Evolutionary conservation across 1,140 invertebrate genomes (phyloP).

Genomic region (Himalopsyche phryganea): DNA sequence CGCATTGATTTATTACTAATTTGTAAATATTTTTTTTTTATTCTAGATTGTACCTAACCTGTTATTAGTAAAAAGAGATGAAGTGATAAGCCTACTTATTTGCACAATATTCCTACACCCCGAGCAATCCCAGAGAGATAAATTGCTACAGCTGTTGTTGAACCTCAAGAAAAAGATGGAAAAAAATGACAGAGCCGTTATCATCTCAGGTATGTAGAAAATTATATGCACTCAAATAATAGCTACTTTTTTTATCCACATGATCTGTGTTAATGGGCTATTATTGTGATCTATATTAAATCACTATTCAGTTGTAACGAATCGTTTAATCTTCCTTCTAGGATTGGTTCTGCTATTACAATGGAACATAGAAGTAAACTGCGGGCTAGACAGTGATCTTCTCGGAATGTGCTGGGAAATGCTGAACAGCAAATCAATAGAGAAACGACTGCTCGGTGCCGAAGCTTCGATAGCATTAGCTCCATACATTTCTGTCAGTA

Average conservation of each 20-base stretch:
- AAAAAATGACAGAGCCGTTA: slow-evolving; percentile 65
- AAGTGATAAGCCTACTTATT: slow-evolving; percentile 69
- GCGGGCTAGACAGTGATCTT: slow-evolving; percentile 29
- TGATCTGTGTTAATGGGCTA: too few species aligned
- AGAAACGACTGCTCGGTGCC: slow-evolving; percentile 67
- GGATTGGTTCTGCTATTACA: slow-evolving; percentile 29
- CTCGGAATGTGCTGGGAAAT: slow-evolving; percentile 68
- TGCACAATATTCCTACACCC: slow-evolving; percentile 63
- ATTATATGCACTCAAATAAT: too few species aligned
- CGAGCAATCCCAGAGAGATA: slow-evolving; percentile 59
- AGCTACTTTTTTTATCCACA: too few species aligned
- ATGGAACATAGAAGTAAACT: slow-evolving; percentile 31
- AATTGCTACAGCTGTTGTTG: slow-evolving; percentile 67
- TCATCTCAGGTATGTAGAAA: slow-evolving; percentile 55
- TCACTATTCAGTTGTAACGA: too few species aligned
- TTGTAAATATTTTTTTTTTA: not conserved
- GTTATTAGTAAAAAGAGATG: slow-evolving; percentile 66
- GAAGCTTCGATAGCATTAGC: slow-evolving; percentile 71
- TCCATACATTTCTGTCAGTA: slow-evolving; percentile 63
- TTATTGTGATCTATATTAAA: too few species aligned
- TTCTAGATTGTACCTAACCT: slow-evolving; percentile 63
- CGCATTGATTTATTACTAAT: too few species aligned
- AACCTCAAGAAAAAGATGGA: slow-evolving; percentile 75
- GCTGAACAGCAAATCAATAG: slow-evolving; percentile 68
- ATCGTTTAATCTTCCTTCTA: too few species aligned